Base-by-base conservation (phyloP, 2,113 vertebrate genomes). In the Hymenochirus boettgeri region DNA sequence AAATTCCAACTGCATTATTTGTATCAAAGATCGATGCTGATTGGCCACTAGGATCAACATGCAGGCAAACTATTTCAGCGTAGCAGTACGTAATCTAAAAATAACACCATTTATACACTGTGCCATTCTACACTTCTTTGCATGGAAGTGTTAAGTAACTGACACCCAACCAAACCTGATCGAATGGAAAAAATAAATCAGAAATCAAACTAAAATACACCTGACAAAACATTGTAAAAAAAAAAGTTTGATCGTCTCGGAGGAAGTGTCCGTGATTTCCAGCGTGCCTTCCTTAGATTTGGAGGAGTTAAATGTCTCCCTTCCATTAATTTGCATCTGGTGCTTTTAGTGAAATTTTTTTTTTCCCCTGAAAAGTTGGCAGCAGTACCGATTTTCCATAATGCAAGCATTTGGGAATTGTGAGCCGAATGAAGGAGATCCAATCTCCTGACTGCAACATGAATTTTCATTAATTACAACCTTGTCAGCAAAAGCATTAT, bases 381-480 rank as follows among this genome's bases (percentile, higher is more conserved):
- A 95, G 91, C 85, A 86, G 80, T 77, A 80, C 88, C 88, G 82
- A 78, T 89, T 91, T 89, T 90, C 88, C 90, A 91, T 91, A 90
- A 91, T 90, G 89, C 90, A 82, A 89, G 86, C 91, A 84, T 93
- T 92, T 92, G 94, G 92, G 94, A 94, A 96, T 95, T 94, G 93
- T 86, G 89, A 85, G 86, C 84, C 86, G 92, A 95, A 95, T 93
- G 92, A 93, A 94, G 92, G 89, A 84, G 92, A 94, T 97, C 91
- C 94, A 94, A 96, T 97, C 95, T 95, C 92, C 92, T 90, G 89
- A 84, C 94, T 91, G 91, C 94, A 91, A 95, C 94, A 97, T 96
- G 93, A 95, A 96, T 99, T 96, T 95, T 96, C 94, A 97, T 99
- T 99, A 99, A 99, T 99, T 98, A 98, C 94, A 96, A 95, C 94